Conservation (phyloP, 2,888 invertebrate genomes). For the Ctena decussata region DNA sequence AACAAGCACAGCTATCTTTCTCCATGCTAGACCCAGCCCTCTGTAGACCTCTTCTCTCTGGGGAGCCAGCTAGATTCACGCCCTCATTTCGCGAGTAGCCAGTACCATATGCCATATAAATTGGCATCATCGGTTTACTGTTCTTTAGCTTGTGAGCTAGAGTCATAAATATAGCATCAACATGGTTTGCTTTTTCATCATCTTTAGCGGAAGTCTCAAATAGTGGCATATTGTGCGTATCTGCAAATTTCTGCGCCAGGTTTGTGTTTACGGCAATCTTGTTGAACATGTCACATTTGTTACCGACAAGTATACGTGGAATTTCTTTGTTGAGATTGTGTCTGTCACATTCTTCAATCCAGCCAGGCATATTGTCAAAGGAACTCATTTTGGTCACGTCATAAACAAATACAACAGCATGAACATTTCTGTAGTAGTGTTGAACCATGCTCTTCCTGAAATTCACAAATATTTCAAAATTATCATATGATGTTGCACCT, state of each 20-base stretch:
- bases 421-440: constrained; percentile 94
- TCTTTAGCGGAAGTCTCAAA: constrained; percentile 94
- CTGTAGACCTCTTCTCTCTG: constrained; percentile 74
- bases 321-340: constrained; percentile 90
- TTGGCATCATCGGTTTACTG: constrained; percentile 89
- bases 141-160: constrained; percentile 92
- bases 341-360: constrained; percentile 93
- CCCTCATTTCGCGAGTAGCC: constrained; percentile 66
- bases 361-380: constrained; percentile 90
- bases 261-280: constrained; percentile 90
- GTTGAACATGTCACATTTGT: constrained; percentile 91
- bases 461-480: no score
- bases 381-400: constrained; percentile 91
- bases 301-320: constrained; percentile 93
- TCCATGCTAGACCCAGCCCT: constrained; percentile 66
- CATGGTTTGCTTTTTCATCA: constrained; percentile 92
- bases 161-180: constrained; percentile 94
- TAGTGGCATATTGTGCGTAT: constrained; percentile 90
- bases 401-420: constrained; percentile 95
- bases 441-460: constrained; percentile 94
- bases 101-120: constrained; percentile 67
- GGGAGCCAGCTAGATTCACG: constrained; percentile 74
- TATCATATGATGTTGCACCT: no score
- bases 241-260: constrained; percentile 90
- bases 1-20: constrained; percentile 78